phyloP scores from a whole-genome alignment of 2,113 vertebrate genomes.

The Phyllostomus hastatus region DNA sequence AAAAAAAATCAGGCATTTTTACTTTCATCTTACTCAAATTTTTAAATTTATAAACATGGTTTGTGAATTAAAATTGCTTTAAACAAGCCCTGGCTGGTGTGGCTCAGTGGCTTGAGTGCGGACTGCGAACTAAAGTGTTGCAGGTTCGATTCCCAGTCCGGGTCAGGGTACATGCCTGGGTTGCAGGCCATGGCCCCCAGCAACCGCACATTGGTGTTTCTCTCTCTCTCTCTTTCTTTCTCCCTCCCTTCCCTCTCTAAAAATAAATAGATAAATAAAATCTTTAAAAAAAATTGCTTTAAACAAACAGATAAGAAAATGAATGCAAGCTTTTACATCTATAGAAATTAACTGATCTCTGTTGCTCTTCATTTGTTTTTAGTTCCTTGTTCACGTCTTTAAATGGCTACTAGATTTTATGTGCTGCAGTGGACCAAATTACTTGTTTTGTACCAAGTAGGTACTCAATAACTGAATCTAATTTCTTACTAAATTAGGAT shows the following conservation, averaged over 20 bases:
- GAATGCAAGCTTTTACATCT: not conserved
- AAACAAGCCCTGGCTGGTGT: no score
- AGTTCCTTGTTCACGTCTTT: not conserved
- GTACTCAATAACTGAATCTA: not conserved
- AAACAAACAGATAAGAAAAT: not conserved
- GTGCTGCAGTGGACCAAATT: not conserved
- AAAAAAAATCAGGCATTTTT: not conserved
- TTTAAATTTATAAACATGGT: not conserved
- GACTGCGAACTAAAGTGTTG: no score
- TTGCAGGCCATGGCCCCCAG: no score
- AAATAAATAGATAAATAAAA: no score
- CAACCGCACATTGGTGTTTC: no score
- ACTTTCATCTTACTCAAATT: not conserved
- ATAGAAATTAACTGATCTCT: not conserved
- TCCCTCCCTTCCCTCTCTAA: no score
- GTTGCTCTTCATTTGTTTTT: not conserved
- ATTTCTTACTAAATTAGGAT: constrained; percentile 1
- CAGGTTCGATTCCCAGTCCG: no score
- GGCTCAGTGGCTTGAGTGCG: no score
- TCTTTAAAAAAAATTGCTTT: constrained; percentile 15
- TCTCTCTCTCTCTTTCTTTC: no score
- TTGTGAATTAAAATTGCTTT: constrained; percentile 14
- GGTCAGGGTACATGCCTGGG: no score
- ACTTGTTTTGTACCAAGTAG: not conserved
- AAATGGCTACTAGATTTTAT: constrained; percentile 3